A percentile compares a stretch with the other conserved stretches of the same genome.
phyloP scores from a whole-genome alignment of 1,140 invertebrate species.

The Schmidtea mediterranea region DNA sequence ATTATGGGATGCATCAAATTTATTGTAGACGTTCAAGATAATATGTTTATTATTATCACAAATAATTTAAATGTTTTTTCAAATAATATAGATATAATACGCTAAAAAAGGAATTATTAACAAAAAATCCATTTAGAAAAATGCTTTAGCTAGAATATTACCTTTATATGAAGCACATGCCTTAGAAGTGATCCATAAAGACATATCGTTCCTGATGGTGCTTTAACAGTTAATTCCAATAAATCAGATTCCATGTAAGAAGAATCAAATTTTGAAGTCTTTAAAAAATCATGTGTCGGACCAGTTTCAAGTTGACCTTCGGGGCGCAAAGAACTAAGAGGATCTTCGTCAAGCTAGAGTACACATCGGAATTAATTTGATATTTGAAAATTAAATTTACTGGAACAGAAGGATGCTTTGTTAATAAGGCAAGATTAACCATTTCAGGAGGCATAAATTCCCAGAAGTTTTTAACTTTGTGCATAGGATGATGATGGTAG shows the following conservation, averaged over 20 bases:
- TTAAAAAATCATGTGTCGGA: background rate
- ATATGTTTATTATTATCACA: too few species aligned
- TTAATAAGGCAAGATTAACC: background rate
- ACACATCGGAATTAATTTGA: background rate
- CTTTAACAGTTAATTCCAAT: slow-evolving; percentile 62
- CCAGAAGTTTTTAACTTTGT: background rate
- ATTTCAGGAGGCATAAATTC: background rate
- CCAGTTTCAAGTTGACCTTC: background rate
- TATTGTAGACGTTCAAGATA: too few species aligned
- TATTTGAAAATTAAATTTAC: background rate
- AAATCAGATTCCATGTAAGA: slow-evolving; percentile 50
- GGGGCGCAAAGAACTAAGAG: background rate
- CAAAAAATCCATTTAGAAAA: too few species aligned
- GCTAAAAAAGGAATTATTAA: too few species aligned
- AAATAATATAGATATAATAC: too few species aligned
- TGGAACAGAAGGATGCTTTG: background rate
- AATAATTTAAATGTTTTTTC: too few species aligned
- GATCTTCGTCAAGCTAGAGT: background rate
- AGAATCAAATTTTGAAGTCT: slow-evolving; percentile 48
- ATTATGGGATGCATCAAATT: too few species aligned
- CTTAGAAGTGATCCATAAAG: slow-evolving; percentile 63
- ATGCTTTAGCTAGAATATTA: slow-evolving; percentile 15
- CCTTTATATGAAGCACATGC: slow-evolving; percentile 58
- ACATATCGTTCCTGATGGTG: slow-evolving; percentile 46
- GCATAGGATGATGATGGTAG: background rate